Evolutionary conservation across 1,140 invertebrate genomes (phyloP).

Genomic region (Dendrolimus punctatus): DNA sequence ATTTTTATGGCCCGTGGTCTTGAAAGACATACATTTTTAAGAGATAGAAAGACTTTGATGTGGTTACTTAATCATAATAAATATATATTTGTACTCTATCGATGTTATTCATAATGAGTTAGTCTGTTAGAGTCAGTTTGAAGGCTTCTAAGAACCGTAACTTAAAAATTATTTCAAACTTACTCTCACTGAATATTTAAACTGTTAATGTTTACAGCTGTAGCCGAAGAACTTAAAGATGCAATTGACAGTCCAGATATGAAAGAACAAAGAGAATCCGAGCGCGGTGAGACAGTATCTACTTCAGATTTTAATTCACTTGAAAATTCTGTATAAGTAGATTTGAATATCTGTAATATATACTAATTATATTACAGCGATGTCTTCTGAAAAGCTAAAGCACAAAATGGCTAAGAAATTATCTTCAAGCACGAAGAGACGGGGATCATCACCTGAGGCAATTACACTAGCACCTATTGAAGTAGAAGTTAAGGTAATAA

Average conservation of each 20-base stretch:
- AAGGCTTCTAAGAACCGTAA: too few species aligned
- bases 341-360: background rate
- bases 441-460: constrained; percentile 28
- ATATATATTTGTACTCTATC: too few species aligned
- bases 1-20: too few species aligned
- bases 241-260: constrained; percentile 16
- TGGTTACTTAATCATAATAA: too few species aligned
- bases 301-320: constrained; percentile 1
- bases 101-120: too few species aligned
- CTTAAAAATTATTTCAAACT: too few species aligned
- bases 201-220: constrained; percentile 17
- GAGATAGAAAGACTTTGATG: too few species aligned
- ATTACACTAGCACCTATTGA: constrained; percentile 30
- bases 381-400: constrained; percentile 34
- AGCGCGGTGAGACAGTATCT: constrained; percentile 21
- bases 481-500: constrained; percentile 33
- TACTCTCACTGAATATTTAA: too few species aligned
- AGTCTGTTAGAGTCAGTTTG: too few species aligned
- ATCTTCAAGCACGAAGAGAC: constrained; percentile 28
- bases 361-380: constrained; percentile 17
- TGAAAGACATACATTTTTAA: too few species aligned
- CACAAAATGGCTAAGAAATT: constrained; percentile 31
- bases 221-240: constrained; percentile 38
- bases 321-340: background rate
- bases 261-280: constrained; percentile 26